phyloP scores from a whole-genome alignment of 2,888 invertebrate genomes.

The Nasonia oneida region DNA sequence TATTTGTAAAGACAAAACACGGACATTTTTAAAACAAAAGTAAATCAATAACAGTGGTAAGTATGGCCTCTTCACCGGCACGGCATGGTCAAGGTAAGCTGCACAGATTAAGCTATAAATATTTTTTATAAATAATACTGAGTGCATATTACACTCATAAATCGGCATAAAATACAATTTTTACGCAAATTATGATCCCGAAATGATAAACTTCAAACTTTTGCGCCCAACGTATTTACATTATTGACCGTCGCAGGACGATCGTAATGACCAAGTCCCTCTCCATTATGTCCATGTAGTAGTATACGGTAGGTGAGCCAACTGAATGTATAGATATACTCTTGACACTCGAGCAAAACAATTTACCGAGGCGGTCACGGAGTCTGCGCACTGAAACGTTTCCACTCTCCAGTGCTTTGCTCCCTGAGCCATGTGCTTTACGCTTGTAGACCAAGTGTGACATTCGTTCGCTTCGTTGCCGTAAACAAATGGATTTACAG shows the following conservation, averaged over 20 bases:
- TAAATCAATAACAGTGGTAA: no score
- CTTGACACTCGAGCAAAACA: neutral
- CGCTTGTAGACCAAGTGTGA: neutral
- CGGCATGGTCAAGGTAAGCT: no score
- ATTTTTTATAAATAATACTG: no score
- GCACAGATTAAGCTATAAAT: no score
- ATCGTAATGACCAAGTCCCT: neutral
- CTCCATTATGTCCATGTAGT: neutral
- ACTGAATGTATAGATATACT: neutral
- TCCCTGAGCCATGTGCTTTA: slow-evolving; percentile 35
- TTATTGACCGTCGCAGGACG: neutral
- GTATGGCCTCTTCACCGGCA: no score
- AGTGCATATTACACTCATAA: no score
- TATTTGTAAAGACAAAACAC: no score
- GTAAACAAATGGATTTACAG: slow-evolving; percentile 20
- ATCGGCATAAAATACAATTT: no score
- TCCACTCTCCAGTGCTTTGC: neutral
- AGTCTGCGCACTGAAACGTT: neutral
- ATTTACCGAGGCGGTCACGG: neutral
- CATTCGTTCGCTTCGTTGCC: neutral
- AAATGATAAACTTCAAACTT: neutral
- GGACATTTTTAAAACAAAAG: no score
- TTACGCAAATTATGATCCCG: no score
- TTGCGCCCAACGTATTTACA: neutral
- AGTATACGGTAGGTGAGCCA: neutral